Percentiles rank a stretch among this genome's conserved stretches.
Conservation (phyloP, 2,113 vertebrate genomes). For the Aspidoscelis tigris region DNA sequence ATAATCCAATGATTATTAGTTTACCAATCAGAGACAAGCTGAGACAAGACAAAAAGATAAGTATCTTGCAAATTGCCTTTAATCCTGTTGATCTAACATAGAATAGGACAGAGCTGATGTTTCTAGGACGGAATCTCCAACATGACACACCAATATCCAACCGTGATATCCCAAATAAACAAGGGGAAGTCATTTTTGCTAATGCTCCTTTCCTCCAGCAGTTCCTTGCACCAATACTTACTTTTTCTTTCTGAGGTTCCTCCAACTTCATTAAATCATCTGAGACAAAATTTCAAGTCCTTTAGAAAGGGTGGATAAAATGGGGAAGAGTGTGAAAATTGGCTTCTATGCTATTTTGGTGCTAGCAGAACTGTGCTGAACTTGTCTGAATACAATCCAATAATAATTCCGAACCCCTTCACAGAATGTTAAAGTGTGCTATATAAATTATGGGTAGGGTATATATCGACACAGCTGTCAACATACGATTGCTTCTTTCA, state of each 20-base stretch:
- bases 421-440: background rate
- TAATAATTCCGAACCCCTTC: background rate
- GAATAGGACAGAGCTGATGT: too few relatives aligned
- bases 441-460: background rate
- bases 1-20: too few relatives aligned
- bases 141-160: background rate
- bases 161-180: background rate
- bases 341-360: background rate
- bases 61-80: too few relatives aligned
- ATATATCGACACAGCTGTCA: background rate
- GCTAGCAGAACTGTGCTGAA: background rate
- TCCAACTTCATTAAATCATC: background rate
- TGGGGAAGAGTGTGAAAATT: background rate
- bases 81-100: too few relatives aligned
- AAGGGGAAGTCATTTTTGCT: background rate
- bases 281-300: background rate
- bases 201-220: background rate
- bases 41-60: too few relatives aligned
- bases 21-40: too few relatives aligned
- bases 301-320: background rate
- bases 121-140: too few relatives aligned
- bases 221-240: background rate
- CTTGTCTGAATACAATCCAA: background rate
- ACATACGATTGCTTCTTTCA: background rate
- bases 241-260: background rate